phyloP scores from a whole-genome alignment of 2,113 vertebrate genomes.

The Platysternon megacephalum region DNA sequence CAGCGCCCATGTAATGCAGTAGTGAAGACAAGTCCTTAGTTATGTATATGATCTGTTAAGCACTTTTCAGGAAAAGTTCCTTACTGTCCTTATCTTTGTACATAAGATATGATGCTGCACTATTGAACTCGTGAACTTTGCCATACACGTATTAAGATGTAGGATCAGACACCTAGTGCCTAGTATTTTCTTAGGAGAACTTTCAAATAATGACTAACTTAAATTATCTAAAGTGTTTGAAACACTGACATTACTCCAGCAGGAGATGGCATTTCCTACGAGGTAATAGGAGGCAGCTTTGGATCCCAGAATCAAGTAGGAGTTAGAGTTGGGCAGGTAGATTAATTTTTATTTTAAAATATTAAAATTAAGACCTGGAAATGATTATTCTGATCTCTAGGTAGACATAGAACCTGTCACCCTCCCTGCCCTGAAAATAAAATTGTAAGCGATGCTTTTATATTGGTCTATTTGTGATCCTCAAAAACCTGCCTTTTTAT shows the following conservation, averaged over 20 bases:
- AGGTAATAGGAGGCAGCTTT: slow-evolving; percentile 10
- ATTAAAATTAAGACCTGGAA: background rate
- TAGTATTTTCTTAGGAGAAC: slow-evolving; percentile 5
- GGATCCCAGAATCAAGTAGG: background rate
- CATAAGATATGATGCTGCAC: too few species aligned
- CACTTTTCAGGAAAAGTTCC: too few species aligned
- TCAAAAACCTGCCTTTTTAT: background rate
- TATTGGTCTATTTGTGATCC: background rate
- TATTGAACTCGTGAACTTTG: too few species aligned
- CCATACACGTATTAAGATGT: too few species aligned
- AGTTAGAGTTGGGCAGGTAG: background rate
- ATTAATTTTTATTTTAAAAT: too few species aligned
- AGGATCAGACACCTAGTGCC: background rate
- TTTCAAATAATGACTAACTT: background rate
- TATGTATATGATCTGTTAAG: too few species aligned
- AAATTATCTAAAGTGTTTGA: slow-evolving; percentile 9
- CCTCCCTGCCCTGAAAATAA: background rate
- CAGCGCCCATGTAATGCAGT: too few species aligned
- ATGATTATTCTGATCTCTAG: background rate
- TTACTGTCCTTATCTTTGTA: too few species aligned
- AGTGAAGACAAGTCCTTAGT: too few species aligned
- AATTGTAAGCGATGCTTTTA: background rate
- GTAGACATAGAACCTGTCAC: background rate
- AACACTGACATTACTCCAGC: slow-evolving; percentile 45
- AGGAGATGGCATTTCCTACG: slow-evolving; percentile 13